A percentile compares a stretch with the other conserved stretches of the same genome.
Evolutionary conservation across 2,113 vertebrate species (phyloP).

Genomic region (Daubentonia madagascariensis): DNA sequence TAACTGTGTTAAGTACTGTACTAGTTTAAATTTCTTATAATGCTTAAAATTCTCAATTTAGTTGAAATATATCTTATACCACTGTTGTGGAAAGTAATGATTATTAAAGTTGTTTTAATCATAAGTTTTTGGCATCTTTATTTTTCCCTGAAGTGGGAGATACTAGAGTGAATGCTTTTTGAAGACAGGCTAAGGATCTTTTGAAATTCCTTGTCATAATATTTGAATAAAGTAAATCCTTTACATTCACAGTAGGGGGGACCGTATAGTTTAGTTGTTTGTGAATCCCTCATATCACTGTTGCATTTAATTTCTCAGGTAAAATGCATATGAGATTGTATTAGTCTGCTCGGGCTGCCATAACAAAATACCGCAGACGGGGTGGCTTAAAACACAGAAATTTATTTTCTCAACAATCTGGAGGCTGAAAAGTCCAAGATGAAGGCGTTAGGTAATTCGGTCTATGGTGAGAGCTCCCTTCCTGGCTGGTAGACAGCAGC

Average conservation of each 20-base stretch:
- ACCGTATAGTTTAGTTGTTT: neutral
- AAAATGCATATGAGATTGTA: neutral
- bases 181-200: neutral
- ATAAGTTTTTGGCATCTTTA: neutral
- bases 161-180: neutral
- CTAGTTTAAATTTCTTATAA: neutral
- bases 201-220: neutral
- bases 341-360: neutral
- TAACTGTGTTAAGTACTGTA: neutral
- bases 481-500: fast-evolving
- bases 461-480: fast-evolving
- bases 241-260: neutral
- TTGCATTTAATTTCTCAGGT: neutral
- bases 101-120: neutral
- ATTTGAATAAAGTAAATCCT: neutral
- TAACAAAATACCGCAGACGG: neutral
- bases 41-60: neutral
- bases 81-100: neutral
- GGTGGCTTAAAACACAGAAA: neutral
- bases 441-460: fast-evolving
- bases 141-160: neutral
- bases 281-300: neutral
- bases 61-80: neutral
- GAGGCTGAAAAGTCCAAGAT: neutral
- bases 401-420: neutral